Evolutionary conservation across 2,797 vertebrate genomes (phyloP), one percentile per base, ranked within the genome.

Genomic region (Diplodus sargus): DNA sequence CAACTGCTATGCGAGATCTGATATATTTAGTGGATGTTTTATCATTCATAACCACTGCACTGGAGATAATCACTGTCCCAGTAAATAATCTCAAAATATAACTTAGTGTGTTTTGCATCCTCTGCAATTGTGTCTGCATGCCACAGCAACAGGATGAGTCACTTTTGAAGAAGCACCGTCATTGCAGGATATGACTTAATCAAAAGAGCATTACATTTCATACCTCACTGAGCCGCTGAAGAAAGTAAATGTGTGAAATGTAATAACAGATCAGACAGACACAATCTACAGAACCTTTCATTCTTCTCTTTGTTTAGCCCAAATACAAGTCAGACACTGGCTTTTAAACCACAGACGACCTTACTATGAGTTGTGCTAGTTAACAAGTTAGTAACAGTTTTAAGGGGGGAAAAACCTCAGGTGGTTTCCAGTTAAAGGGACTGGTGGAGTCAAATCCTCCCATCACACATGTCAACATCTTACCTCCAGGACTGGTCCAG

Each of bases 401-500:
- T 42, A 30, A 8, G 2, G 51, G 6, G 12, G 57, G 48, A 83
- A 66, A 73, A 51, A 63, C 23, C 4, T 34, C 20, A 61, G 22
- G 3, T 47, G 18, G 2, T 59, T 45, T 56, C 52, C 22, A 8
- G 34, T 0, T 12, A 61, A 72, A 43, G 23, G 13, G 45, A 62
- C 53, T 8, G 0, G 4, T 67, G 57, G 22, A 57, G 63, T 28
- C 18, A 7, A 56, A 5, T 15, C 15, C 0, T n/a, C 17, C 23
- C 34, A 17, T 65, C 15, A 71, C 25, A 67, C 1, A 12, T 28
- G 23, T 22, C 13, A 18, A 16, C 4, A 8, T 81, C 93, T 95
- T 95, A 99, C 98, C 98, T 99, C 98, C 34, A 99, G 94, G 30
- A 99, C 98, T 0, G 98, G 98, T 86, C 98, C 98, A 1, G 98